Evolutionary conservation across 2,888 invertebrate genomes (phyloP), one percentile per base, ranked within the genome.

Genomic region (Amiota minor): DNA sequence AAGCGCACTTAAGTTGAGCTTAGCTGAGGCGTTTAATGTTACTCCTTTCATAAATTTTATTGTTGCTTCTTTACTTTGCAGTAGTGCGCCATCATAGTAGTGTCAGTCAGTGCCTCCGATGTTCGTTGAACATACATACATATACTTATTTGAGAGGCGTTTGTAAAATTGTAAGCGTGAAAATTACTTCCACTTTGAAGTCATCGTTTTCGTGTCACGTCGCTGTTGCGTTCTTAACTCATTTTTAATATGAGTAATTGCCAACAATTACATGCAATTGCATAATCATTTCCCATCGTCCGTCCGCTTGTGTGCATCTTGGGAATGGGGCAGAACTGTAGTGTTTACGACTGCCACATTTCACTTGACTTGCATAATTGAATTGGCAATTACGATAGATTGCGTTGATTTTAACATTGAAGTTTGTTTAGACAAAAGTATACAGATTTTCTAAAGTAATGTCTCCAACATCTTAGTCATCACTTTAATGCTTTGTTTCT

Each of bases 221-320:
- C 35, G 6, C 35, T 35, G 2, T 35, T 16, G 16, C 14, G 70
- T 76, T 69, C 72, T 76, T 80, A 84, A 86, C 83, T 85, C 83
- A 82, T 79, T 84, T 84, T 85, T 80, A 80, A 87, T 87, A 83
- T 87, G 84, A 86, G 87, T 87, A 87, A 87, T 87, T 88, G 88
- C 86, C 79, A 81, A 88, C 88, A 88, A 87, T 88, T 87, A 88
- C 88, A 87, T 76, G 86, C 88, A 87, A 87, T 87, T 86, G 87
- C 85, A 85, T 80, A 80, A 84, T 85, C 81, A 81, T 80, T 79
- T 81, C 76, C 77, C 77, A 76, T 77, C n/a, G n/a, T 9, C 35
- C 35, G 35, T 35, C 35, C 6, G 35, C 4, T 8, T 35, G 35
- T 35, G 6, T 8, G 2, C 35, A 35, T 4, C 35, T 35, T 35